Evolutionary conservation across 2,113 vertebrate species (phyloP).

Genomic region (Dipodomys merriami): DNA sequence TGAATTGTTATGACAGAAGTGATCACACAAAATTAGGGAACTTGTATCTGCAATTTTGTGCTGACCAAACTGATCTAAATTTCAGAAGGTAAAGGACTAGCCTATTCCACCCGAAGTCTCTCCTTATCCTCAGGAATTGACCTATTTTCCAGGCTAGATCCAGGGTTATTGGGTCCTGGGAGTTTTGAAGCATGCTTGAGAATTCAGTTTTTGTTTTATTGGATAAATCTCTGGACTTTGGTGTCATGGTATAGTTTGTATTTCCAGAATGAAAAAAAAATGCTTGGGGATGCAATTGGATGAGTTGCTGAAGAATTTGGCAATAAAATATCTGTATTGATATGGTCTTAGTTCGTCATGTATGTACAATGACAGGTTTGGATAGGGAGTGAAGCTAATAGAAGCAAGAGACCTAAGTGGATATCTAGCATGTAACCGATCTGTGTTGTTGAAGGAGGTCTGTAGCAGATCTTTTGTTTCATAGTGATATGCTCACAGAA

Average conservation of each 20-base stretch:
- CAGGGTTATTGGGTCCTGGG: not conserved
- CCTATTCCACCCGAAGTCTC: not conserved
- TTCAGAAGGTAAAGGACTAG: not conserved
- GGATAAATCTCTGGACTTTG: not conserved
- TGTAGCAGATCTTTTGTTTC: not conserved
- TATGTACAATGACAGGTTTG: constrained; percentile 6
- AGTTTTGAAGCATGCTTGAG: not conserved
- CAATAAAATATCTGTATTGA: constrained; percentile 5
- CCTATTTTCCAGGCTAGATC: not conserved
- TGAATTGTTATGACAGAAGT: not conserved
- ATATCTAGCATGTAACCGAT: not conserved
- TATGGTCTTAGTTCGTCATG: not conserved
- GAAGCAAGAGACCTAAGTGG: not conserved
- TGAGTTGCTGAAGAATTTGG: constrained; percentile 36
- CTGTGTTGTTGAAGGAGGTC: constrained; percentile 4
- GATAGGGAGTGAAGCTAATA: not conserved
- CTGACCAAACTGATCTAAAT: not conserved
- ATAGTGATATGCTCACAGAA: not conserved
- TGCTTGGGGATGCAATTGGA: not conserved
- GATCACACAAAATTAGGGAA: not conserved
- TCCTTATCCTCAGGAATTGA: not conserved
- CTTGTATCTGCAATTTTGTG: not conserved
- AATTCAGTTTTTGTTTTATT: not conserved
- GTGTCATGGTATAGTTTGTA: not conserved
- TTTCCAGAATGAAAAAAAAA: not conserved